phyloP scores from a whole-genome alignment of 2,797 vertebrate genomes.

The Decapterus maruadsi region DNA sequence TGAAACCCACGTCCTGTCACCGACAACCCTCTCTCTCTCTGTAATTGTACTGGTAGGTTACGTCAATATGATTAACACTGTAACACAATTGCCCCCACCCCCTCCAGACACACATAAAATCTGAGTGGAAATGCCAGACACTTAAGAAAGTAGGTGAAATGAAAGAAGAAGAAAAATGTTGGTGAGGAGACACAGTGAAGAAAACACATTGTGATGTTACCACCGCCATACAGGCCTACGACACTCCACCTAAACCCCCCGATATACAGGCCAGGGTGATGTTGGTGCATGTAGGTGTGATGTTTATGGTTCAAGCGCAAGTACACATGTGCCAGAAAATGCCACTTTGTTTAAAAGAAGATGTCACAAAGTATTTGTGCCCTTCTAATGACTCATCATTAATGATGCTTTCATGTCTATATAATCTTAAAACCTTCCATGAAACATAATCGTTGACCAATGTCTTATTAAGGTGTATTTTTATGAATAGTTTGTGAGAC shows the following conservation, averaged over 20 bases:
- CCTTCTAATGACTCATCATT: too few species aligned
- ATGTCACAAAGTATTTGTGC: not conserved
- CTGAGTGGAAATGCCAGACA: not conserved
- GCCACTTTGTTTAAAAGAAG: too few species aligned
- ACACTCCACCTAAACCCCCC: not conserved
- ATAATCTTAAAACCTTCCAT: not conserved
- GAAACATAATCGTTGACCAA: too few species aligned
- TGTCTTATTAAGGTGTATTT: not conserved
- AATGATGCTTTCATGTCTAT: too few species aligned
- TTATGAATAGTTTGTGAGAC: not conserved
- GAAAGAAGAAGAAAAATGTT: not conserved
- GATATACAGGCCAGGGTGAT: not conserved
- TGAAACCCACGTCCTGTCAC: conserved; percentile 4
- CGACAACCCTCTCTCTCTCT: not conserved
- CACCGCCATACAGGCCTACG: not conserved
- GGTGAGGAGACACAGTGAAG: not conserved
- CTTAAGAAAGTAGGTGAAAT: not conserved
- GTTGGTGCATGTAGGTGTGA: not conserved
- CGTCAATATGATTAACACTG: too few species aligned
- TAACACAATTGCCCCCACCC: not conserved
- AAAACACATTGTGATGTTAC: not conserved
- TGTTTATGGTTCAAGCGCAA: not conserved
- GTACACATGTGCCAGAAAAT: too few species aligned
- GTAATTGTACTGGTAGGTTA: not conserved
- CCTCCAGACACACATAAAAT: not conserved